Evolutionary conservation across 2,888 invertebrate species (phyloP).

Genomic region (Ctenicera cuprea): DNA sequence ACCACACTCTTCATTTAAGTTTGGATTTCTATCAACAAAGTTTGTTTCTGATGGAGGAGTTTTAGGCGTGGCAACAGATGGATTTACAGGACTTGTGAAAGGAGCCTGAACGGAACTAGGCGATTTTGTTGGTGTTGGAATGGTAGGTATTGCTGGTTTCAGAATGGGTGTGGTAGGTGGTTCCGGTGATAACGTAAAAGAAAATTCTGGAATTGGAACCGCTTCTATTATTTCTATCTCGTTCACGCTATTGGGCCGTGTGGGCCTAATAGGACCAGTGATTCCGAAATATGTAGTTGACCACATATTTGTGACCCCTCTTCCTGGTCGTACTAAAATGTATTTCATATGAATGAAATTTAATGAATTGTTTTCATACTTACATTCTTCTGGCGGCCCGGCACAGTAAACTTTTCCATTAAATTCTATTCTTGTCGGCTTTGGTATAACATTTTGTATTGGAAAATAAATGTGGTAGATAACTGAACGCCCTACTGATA

Average conservation of each 20-base stretch:
- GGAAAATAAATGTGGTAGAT: constrained; percentile 45
- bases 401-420: constrained; percentile 40
- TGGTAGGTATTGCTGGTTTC: not conserved
- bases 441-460: constrained; percentile 36
- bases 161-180: not conserved
- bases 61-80: not conserved
- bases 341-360: not conserved
- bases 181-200: not conserved
- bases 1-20: constrained; percentile 34
- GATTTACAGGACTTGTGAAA: too few species aligned
- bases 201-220: not conserved
- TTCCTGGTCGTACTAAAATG: constrained; percentile 39
- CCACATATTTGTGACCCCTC: constrained; percentile 45
- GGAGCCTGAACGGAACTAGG: too few species aligned
- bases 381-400: constrained; percentile 38
- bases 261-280: too few species aligned
- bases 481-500: constrained; percentile 17
- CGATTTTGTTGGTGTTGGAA: too few species aligned
- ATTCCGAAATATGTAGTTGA: constrained; percentile 35
- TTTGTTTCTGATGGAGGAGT: not conserved
- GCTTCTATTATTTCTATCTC: constrained; percentile 1
- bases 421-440: constrained; percentile 41
- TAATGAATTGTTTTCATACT: too few species aligned
- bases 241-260: not conserved
- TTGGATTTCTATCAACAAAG: not conserved